phyloP scores from a whole-genome alignment of 2,888 invertebrate genomes.

The Clitarchus hookeri region DNA sequence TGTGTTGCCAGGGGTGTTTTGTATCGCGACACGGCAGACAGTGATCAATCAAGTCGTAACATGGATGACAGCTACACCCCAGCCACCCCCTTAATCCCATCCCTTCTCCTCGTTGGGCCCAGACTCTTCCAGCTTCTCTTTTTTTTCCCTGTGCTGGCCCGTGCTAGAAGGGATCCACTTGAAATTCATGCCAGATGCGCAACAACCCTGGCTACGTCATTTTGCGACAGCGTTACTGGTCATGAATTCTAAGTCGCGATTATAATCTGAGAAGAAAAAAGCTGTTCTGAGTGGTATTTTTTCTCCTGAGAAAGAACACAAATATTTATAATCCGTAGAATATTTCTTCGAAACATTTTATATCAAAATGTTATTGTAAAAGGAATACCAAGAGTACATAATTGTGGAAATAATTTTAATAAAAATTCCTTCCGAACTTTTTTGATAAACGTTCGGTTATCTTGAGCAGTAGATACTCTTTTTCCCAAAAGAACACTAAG shows the following conservation, averaged over 20 bases:
- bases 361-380: no score
- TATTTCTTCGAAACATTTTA: no score
- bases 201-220: background rate
- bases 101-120: background rate
- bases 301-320: background rate
- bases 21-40: background rate
- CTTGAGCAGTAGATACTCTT: no score
- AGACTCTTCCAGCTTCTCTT: no score
- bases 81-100: background rate
- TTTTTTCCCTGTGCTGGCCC: background rate
- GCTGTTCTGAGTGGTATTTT: background rate
- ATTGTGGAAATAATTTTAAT: no score
- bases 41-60: constrained; percentile 2
- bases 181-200: background rate
- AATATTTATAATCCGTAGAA: no score
- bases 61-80: background rate
- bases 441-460: no score
- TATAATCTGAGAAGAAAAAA: background rate
- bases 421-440: no score
- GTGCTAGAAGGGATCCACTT: background rate
- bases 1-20: constrained; percentile 3
- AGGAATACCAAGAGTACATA: no score
- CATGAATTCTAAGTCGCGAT: background rate
- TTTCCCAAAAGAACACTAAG: no score
- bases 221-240: background rate